A percentile compares a stretch with the other conserved stretches of the same genome.
phyloP scores from a whole-genome alignment of 2,888 invertebrate species.

The Brachylomia viminalis region DNA sequence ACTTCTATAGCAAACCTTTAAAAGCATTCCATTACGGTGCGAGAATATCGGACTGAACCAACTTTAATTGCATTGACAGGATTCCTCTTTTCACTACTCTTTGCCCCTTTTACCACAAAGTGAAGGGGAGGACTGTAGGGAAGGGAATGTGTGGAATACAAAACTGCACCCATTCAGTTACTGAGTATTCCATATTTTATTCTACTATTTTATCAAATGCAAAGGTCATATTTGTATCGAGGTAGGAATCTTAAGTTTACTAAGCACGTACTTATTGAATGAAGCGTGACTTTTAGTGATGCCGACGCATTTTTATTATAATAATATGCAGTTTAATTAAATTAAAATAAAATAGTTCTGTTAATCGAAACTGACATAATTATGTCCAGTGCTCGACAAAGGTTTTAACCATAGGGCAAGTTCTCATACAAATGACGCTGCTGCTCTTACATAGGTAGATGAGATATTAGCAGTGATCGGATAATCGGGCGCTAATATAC shows the following conservation, averaged over 20 bases:
- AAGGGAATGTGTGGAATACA: neutral
- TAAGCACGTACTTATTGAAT: constrained; percentile 46
- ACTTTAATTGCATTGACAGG: constrained; percentile 58
- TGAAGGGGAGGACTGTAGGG: constrained; percentile 6
- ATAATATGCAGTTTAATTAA: constrained; percentile 11
- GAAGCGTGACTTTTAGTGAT: constrained; percentile 27
- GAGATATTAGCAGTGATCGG: neutral
- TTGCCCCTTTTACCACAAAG: constrained; percentile 29
- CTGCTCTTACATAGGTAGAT: neutral
- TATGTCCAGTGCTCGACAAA: constrained; percentile 15
- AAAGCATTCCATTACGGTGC: constrained; percentile 53
- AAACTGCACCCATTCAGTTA: neutral
- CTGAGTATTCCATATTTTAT: constrained; percentile 14
- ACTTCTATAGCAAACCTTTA: constrained; percentile 17
- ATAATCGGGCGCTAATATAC: no score
- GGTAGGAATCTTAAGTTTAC: constrained; percentile 13
- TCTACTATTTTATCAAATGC: constrained; percentile 31
- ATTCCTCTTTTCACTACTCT: constrained; percentile 45
- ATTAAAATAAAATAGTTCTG: no score
- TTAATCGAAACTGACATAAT: constrained; percentile 1
- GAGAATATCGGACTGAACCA: constrained; percentile 37
- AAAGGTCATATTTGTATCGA: constrained; percentile 27
- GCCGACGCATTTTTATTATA: neutral
- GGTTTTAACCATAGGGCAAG: neutral
- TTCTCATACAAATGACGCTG: neutral